A percentile compares a stretch with the other conserved stretches of the same genome.
Conservation (phyloP, 1,140 invertebrate genomes). For the Trichonephila inaurata region DNA sequence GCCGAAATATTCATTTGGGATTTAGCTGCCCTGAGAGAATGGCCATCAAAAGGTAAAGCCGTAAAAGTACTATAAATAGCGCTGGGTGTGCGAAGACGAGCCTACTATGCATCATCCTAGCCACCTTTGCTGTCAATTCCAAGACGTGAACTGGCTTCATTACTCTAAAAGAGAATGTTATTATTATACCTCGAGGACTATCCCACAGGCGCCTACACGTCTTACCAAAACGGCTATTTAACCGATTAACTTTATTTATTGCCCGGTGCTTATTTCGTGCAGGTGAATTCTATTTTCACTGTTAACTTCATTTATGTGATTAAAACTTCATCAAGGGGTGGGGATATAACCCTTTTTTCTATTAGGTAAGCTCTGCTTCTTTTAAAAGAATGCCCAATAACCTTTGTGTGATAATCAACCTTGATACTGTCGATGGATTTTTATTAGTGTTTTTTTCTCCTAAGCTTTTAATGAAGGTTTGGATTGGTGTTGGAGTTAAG, state of each 20-base stretch:
- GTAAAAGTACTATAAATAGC: constrained; percentile 56
- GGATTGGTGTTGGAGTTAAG: background rate
- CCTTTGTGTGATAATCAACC: background rate
- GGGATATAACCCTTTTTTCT: background rate
- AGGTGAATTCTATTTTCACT: constrained; percentile 6
- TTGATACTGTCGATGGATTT: background rate
- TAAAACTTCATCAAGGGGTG: constrained; percentile 46
- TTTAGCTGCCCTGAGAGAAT: background rate
- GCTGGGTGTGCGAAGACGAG: constrained; percentile 39
- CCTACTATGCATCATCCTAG: constrained; percentile 46
- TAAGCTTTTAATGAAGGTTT: background rate
- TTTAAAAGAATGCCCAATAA: background rate
- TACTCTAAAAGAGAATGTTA: constrained; percentile 22
- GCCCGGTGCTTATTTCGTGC: background rate
- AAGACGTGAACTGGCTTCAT: constrained; percentile 35
- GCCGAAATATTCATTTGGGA: constrained; percentile 64
- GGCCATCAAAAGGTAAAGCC: background rate
- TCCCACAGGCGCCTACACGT: constrained; percentile 5
- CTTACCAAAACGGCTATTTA: constrained; percentile 60
- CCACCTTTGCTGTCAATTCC: constrained; percentile 55
- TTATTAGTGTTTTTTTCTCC: background rate
- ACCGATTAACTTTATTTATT: constrained; percentile 69
- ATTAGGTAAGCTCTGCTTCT: background rate
- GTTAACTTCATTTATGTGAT: constrained; percentile 52
- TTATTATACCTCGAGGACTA: constrained; percentile 33